Evolutionary conservation across 2,797 vertebrate species (phyloP), one percentile per base, ranked within the genome.

Genomic region (Premnoplex brunnescens): DNA sequence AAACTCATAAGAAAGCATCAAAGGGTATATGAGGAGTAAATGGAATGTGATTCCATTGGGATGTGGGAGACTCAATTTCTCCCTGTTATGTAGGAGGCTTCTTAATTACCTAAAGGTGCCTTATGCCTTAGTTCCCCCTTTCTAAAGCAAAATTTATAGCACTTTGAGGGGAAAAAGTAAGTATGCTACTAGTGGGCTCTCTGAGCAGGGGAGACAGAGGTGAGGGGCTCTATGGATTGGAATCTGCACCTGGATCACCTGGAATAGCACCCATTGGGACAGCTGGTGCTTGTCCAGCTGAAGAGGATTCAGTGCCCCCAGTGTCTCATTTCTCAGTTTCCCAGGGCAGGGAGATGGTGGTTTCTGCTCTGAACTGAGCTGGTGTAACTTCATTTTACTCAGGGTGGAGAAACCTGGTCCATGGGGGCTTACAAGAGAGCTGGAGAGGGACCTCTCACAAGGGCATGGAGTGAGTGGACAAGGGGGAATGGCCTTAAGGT

Each of bases 181-280:
- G 15, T 4, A 2, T 22, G 10, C 14, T 41, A 3, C 9, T 21
- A 1, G 19, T 14, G 49, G 19, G 23, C 7, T 26, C 12, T 46
- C 6, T 55, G 60, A 36, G 49, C n/a, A 30, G 44, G 56, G 28
- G 14, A 77, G 34, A 1, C 14, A 54, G 66, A 39, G 48, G 39
- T 7, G 60, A 56, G 68, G 23, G 17, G 23, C 7, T 0, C 1
- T 21, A 6, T 0, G 6, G 34, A n/a, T 4, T 28, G n/a, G 34
- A 5, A 24, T 13, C 19, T 62, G 36, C 14, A 2, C 17, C 8
- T 20, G 69, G 28, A 10, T 24, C 18, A 2, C 26, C 68, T n/a
- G 13, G 17, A 49, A 6, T 20, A 36, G 72, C 41, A 24, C 3
- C 7, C 3, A 0, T 1, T 14, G 52, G 54, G 32, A 7, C 48